A percentile compares a stretch with the other conserved stretches of the same genome.
phyloP scores from a whole-genome alignment of 2,888 invertebrate species.

The Drosophila mercatorum region DNA sequence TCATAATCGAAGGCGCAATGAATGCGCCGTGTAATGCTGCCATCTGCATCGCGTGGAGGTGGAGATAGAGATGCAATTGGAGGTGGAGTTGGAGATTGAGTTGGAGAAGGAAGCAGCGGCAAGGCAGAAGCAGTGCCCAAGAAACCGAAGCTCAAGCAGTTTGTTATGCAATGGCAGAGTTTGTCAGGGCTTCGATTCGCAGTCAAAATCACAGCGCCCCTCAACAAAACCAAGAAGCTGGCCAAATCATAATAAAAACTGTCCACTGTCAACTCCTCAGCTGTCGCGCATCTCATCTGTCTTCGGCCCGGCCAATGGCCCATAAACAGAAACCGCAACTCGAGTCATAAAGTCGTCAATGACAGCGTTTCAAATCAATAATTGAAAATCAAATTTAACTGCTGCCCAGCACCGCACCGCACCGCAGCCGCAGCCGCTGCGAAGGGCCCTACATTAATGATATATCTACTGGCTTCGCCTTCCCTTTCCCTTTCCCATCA shows the following conservation, averaged over 20 bases:
- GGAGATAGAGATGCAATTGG: constrained; percentile 23
- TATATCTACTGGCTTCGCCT: constrained; percentile 33
- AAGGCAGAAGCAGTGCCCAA: constrained; percentile 39
- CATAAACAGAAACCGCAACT: constrained; percentile 61
- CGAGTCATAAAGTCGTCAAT: constrained; percentile 71
- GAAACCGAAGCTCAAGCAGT: constrained; percentile 45
- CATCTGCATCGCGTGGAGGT: constrained; percentile 50
- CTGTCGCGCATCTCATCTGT: constrained; percentile 48
- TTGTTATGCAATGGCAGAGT: constrained; percentile 65
- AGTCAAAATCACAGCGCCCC: constrained; percentile 46
- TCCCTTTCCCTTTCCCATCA: constrained; percentile 29
- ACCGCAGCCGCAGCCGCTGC: not conserved
- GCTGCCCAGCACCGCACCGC: constrained; percentile 15
- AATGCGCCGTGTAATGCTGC: constrained; percentile 65
- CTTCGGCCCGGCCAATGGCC: constrained; percentile 37
- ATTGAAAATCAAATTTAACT: constrained; percentile 49
- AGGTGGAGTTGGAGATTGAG: constrained; percentile 47
- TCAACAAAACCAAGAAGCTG: constrained; percentile 56
- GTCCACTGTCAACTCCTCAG: constrained; percentile 75
- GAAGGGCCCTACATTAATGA: constrained; percentile 42
- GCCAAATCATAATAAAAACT: constrained; percentile 71
- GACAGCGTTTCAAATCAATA: constrained; percentile 72
- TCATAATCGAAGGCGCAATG: constrained; percentile 72
- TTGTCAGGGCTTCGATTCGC: constrained; percentile 47
- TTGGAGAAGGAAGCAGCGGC: constrained; percentile 58